Evolutionary conservation across 35 echinoderm and acorn worm species (phyloP).

Genomic region (Antedon bifida): DNA sequence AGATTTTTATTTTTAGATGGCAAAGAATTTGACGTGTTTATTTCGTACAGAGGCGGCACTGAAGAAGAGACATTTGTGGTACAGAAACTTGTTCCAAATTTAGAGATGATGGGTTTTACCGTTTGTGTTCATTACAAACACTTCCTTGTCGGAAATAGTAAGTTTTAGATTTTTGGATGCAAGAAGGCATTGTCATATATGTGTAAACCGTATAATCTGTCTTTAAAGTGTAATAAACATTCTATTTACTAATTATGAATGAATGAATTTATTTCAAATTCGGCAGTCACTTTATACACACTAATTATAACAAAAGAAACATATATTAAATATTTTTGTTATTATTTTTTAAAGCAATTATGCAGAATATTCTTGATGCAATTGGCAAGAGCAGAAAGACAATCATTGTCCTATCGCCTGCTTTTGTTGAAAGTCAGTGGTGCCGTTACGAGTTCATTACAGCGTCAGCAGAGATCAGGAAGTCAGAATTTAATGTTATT

Average conservation of each 20-base stretch:
- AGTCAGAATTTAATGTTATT: slow-evolving; percentile 5
- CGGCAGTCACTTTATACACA: too few relatives aligned
- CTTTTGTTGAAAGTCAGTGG: slow-evolving; percentile 21
- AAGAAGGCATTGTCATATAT: too few relatives aligned
- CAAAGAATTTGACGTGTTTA: slow-evolving; percentile 19
- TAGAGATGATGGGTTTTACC: slow-evolving; percentile 4
- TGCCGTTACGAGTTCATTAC: slow-evolving; percentile 9
- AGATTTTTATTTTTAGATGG: neutral
- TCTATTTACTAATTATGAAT: too few relatives aligned
- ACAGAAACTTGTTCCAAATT: neutral
- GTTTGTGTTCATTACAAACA: slow-evolving; percentile 19
- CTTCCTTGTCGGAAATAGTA: slow-evolving; percentile 17
- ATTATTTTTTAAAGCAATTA: slow-evolving; percentile 5
- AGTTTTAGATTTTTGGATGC: too few relatives aligned
- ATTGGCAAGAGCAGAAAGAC: slow-evolving; percentile 10
- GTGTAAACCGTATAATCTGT: too few relatives aligned
- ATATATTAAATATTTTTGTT: too few relatives aligned
- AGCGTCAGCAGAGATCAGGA: slow-evolving; percentile 1
- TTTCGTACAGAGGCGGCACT: slow-evolving; percentile 17
- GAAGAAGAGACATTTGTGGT: slow-evolving; percentile 14
- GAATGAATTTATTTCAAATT: too few relatives aligned
- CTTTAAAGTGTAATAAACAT: too few relatives aligned
- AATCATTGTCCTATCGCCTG: slow-evolving; percentile 15
- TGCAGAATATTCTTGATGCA: slow-evolving; percentile 11
- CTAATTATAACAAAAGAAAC: too few relatives aligned